Base-by-base conservation (phyloP, 2,797 vertebrate species). In the Helostoma temminkii region DNA sequence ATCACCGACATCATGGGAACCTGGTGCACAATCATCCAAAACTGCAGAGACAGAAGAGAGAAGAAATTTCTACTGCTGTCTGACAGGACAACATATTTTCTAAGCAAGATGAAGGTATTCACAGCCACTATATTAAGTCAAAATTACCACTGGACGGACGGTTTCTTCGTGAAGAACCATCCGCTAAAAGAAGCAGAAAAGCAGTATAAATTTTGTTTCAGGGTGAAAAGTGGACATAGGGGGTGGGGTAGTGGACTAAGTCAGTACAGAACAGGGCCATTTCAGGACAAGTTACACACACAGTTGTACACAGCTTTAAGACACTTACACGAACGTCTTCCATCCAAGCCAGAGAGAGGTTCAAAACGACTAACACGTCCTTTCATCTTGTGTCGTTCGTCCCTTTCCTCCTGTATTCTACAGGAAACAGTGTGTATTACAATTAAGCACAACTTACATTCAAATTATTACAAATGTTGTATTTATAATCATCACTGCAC, bases 81-180 rank as follows among this genome's bases (percentile, higher is more conserved):
- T 55, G 85, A 80, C 54, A 61, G 61, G 25, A 77, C 25, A 46
- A 50, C 15, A 67, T 48, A 58, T 64, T 67, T 45, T 74, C 74
- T 85, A 70, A 32, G 73, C 76, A 90, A 84, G 83, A 78, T 88
- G 36, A 73, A 80, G 60, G 87, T 81, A 87, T 88, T 90, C 87
- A 90, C 89, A 30, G 84, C 77, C 89, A 91, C 84, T 78, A 54
- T 87, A 92, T 91, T 90, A 89, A 92, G 86, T 88, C 83, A 87
- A 88, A 93, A 95, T 97, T 98, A 98, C 97, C 95, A 97, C 96
- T 97, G 94, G 96, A 97, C 50, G 96, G 96, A 96, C 96, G 94
- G 95, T 97, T 98, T 96, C 97, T 96, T 96, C 97, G 94, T 92
- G 97, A 98, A 93, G 96, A 97, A 84, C 96, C 95, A 94, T 99